phyloP scores from a whole-genome alignment of 1,140 invertebrate genomes.

The Diorhabda elongata region DNA sequence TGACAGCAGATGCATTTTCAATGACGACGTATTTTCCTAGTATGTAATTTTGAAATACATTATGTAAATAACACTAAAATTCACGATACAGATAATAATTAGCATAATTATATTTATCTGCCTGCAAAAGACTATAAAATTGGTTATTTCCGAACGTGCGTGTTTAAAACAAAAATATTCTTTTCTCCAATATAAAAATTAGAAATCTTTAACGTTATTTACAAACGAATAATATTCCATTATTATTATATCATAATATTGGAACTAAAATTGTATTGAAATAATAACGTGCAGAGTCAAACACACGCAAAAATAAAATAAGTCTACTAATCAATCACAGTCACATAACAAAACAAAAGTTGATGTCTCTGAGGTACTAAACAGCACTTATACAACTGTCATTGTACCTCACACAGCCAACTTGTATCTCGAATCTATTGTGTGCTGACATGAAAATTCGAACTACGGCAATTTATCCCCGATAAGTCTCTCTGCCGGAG shows the following conservation, averaged over 20 bases:
- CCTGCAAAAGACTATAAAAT: too few relatives aligned
- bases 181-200: too few relatives aligned
- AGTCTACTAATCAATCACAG: not conserved
- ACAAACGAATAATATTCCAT: too few relatives aligned
- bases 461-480: constrained; percentile 45
- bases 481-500: constrained; percentile 46
- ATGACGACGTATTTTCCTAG: not conserved
- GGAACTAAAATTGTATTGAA: too few relatives aligned
- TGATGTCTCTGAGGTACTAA: not conserved
- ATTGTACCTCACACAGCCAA: constrained; percentile 40
- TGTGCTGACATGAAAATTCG: constrained; percentile 47
- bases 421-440: constrained; percentile 45
- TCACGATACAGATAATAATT: constrained; percentile 8
- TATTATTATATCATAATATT: too few relatives aligned
- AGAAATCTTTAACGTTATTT: too few relatives aligned
- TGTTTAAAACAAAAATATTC: too few relatives aligned
- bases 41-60: constrained; percentile 14
- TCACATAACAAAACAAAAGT: not conserved
- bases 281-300: too few relatives aligned
- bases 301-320: too few relatives aligned
- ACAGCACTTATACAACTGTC: constrained; percentile 35
- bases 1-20: too few relatives aligned
- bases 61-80: constrained; percentile 22
- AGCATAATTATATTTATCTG: constrained; percentile 11
- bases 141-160: too few relatives aligned